Evolutionary conservation across 2,113 vertebrate species (phyloP).

Genomic region (Dasypus novemcinctus): DNA sequence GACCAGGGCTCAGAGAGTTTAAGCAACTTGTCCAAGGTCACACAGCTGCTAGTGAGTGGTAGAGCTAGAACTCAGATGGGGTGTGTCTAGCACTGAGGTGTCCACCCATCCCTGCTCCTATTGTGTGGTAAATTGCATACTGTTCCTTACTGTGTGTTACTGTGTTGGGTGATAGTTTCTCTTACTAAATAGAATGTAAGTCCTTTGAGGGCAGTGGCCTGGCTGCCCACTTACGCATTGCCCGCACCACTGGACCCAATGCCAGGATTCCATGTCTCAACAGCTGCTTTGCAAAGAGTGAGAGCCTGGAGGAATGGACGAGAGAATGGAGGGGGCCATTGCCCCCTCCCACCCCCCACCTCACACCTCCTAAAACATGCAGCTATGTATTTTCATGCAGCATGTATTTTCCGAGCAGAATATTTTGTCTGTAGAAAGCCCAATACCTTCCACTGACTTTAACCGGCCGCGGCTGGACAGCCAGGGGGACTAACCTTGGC

Average conservation of each 20-base stretch:
- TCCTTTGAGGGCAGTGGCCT: not conserved
- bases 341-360: not conserved
- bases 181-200: not conserved
- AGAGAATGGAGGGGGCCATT: not conserved
- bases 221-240: not conserved
- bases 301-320: not conserved
- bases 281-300: conserved; percentile 1
- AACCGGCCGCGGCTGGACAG: not conserved
- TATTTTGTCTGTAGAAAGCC: not conserved
- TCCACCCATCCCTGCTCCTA: not conserved
- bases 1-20: not conserved
- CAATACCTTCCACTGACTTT: not conserved
- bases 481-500: not conserved
- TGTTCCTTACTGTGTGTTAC: not conserved
- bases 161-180: not conserved
- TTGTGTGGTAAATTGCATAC: not conserved
- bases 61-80: not conserved
- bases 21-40: not conserved
- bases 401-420: not conserved
- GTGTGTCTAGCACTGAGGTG: not conserved
- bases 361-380: not conserved
- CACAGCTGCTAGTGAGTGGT: not conserved
- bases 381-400: no score
- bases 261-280: not conserved
- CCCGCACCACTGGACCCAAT: not conserved